Evolutionary conservation across 2,113 vertebrate species (phyloP).

Genomic region (Hippolais icterina): DNA sequence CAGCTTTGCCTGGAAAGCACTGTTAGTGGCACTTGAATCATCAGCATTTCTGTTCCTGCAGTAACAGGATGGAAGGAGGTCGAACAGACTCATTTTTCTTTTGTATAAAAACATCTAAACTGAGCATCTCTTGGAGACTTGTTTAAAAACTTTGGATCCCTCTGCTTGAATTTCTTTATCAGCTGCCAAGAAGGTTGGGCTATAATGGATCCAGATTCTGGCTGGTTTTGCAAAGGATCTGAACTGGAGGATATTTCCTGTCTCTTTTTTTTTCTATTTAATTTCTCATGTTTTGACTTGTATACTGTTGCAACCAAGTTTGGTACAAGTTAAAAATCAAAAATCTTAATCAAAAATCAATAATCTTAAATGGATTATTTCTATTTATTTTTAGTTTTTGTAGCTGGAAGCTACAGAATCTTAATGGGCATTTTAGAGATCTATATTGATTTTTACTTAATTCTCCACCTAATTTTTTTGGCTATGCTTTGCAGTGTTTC

Average conservation of each 20-base stretch:
- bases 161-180: background rate
- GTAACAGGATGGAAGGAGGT: background rate
- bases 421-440: background rate
- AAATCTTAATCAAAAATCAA: background rate
- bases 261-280: background rate
- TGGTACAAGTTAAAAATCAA: background rate
- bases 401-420: background rate
- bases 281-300: background rate
- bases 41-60: background rate
- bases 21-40: too few relatives aligned
- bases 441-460: background rate
- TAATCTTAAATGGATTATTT: background rate
- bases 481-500: background rate
- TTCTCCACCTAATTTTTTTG: background rate
- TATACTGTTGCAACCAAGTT: background rate
- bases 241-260: background rate
- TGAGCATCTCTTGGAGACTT: background rate
- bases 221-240: background rate
- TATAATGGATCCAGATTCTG: background rate
- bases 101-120: background rate
- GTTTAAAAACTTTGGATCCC: background rate
- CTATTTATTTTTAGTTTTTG: background rate
- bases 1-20: background rate
- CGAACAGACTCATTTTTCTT: background rate
- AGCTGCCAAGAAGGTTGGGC: background rate